These are phyloP conservation scores for Aegypius monachus DNA, from an alignment of 2,113 vertebrate genomes.

Conservation along the genomic window DNA sequence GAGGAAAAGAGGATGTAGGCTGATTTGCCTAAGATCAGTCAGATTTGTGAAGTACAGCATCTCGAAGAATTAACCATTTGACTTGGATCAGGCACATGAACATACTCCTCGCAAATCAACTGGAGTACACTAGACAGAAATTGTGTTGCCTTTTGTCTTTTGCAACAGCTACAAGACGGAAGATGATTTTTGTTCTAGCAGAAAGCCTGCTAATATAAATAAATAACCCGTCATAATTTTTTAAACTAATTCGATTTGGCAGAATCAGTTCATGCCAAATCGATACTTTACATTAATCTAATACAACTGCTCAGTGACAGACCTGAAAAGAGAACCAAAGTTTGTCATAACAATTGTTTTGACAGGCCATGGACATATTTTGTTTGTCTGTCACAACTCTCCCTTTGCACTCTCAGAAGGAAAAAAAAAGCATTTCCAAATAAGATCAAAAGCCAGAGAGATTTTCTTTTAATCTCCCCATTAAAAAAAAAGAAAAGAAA, in stretches of 20 bases:
- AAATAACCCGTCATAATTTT: not conserved
- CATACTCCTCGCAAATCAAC: not conserved
- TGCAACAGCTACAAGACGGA: not conserved
- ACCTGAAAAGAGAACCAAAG: not conserved
- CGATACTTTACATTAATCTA: not conserved
- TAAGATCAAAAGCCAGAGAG: not conserved
- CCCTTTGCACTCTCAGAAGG: not conserved
- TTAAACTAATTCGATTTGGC: not conserved
- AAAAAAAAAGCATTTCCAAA: not conserved
- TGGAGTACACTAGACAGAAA: not conserved
- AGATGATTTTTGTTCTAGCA: not conserved
- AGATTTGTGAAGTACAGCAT: not conserved
- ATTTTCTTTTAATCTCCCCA: not conserved
- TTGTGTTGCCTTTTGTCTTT: not conserved
- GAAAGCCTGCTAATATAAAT: not conserved
- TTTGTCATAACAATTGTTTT: not conserved
- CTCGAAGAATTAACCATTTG: not conserved
- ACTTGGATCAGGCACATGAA: not conserved
- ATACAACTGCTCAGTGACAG: not conserved
- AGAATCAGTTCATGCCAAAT: slow-evolving; percentile 5
- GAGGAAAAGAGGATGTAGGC: not conserved
- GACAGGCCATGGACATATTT: not conserved
- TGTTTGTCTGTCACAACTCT: not conserved
- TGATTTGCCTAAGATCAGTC: not conserved
- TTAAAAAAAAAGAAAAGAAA: not conserved